phyloP scores from a whole-genome alignment of 2,797 vertebrate species.

The Spea hammondii region DNA sequence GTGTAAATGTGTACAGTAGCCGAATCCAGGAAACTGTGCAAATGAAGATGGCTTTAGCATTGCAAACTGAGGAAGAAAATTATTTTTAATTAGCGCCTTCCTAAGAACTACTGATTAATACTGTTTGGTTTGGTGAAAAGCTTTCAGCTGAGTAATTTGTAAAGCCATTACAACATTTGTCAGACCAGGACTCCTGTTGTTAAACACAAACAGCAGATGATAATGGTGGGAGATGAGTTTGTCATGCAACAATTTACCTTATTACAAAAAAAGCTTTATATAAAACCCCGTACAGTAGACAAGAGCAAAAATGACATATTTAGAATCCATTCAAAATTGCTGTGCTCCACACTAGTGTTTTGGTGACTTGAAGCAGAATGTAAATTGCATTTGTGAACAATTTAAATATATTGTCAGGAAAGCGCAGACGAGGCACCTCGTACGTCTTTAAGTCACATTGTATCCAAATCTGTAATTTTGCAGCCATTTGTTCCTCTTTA shows the following conservation, averaged over 20 bases:
- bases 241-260: constrained; percentile 88
- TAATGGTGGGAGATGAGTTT: constrained; percentile 84
- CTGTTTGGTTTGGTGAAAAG: constrained; percentile 84
- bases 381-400: constrained; percentile 79
- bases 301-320: constrained; percentile 78
- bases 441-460: not conserved
- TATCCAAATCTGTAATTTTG: constrained; percentile 31
- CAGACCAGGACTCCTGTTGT: constrained; percentile 82
- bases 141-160: constrained; percentile 86
- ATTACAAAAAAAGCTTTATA: constrained; percentile 75
- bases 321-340: constrained; percentile 78
- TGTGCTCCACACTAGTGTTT: constrained; percentile 62
- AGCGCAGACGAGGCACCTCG: constrained; percentile 43
- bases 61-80: constrained; percentile 85
- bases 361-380: constrained; percentile 70
- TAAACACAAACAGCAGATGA: constrained; percentile 87
- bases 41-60: constrained; percentile 80
- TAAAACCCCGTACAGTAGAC: constrained; percentile 76
- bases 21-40: constrained; percentile 71
- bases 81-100: constrained; percentile 90
- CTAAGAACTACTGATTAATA: constrained; percentile 88
- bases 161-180: constrained; percentile 84
- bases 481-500: constrained; percentile 6
- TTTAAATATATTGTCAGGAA: constrained; percentile 69
- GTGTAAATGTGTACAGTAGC: constrained; percentile 75